Evolutionary conservation across 1,140 invertebrate species (phyloP), one percentile per base, ranked within the genome.

Genomic region (Drosophila paulistorum): DNA sequence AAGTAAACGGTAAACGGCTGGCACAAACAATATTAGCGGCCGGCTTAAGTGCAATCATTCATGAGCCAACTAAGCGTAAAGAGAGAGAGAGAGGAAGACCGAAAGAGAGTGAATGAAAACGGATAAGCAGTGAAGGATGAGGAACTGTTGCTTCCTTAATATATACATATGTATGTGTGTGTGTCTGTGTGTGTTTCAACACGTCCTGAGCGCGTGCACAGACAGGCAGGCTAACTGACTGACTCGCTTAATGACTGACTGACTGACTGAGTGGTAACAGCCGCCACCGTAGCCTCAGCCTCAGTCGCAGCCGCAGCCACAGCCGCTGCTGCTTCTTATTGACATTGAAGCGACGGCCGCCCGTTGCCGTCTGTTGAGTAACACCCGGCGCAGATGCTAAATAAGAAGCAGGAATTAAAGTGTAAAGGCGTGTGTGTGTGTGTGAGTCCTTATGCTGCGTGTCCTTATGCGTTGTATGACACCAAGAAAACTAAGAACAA

Each of bases 321-420:
- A 23, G 14, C 45, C 6, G 14, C 14, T 20, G 17, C 45, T 11
- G 67, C 70, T 78, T 69, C 75, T 71, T 74, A 68, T 78, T 82
- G 80, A 81, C 68, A 78, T 71, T 82, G 68, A 80, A 68, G 79
- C 74, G 66, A 59, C 71, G 35, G 35, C 35, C 35, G 35, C 61
- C 51, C 45, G 61, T 70, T 59, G 67, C 55, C 67, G 62, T 74
- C 48, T 55, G 71, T 78, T 69, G 65, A 73, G 79, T 82, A 86
- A 86, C 82, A 86, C 82, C 82, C 82, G 82, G 82, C 82, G 82
- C 82, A 86, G 82, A 86, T 86, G 82, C 83, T 86, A 86, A 86
- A 82, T 82, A 87, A 86, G 83, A 82, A 78, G 83, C 75, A 82
- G 83, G 79, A 82, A 86, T 86, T 79, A 86, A 82, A 86, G 68